A percentile compares a stretch with the other conserved stretches of the same genome.
Evolutionary conservation across 2,113 vertebrate genomes (phyloP).

Genomic region (Callionymus lyra): DNA sequence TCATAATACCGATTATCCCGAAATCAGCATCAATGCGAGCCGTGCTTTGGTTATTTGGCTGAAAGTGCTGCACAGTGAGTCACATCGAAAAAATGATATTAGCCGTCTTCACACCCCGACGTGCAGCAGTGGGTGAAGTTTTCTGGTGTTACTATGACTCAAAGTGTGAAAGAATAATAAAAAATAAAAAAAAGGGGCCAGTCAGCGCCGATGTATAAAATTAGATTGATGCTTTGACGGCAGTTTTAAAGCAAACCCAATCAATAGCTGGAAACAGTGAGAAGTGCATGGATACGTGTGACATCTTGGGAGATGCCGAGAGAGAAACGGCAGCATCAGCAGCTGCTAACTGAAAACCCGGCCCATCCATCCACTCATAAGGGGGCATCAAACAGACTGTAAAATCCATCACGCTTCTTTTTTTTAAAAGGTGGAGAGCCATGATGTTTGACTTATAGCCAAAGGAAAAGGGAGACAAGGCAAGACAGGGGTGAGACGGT

Average conservation of each 20-base stretch:
- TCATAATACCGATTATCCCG: no score
- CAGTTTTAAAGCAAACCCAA: conserved; percentile 4
- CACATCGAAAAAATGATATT: conserved; percentile 1
- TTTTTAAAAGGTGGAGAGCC: not conserved
- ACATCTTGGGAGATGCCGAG: conserved; percentile 22
- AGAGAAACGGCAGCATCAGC: conserved; percentile 29
- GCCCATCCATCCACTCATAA: conserved; percentile 22
- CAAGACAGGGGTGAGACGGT: conserved; percentile 3
- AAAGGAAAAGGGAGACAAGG: conserved; percentile 4
- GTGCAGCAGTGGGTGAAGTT: not conserved
- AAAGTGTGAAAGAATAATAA: conserved; percentile 6
- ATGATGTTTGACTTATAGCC: conserved; percentile 8
- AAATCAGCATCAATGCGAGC: no score
- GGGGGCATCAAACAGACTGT: conserved; percentile 49
- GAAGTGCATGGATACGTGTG: conserved; percentile 18
- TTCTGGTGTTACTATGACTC: not conserved
- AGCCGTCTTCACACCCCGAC: conserved; percentile 1
- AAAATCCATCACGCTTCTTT: conserved; percentile 35
- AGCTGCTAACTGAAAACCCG: conserved; percentile 18
- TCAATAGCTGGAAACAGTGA: conserved; percentile 18
- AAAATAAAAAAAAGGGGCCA: not conserved
- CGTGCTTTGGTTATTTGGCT: not conserved
- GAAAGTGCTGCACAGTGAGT: not conserved
- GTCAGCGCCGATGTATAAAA: not conserved
- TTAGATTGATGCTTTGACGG: conserved; percentile 3